A percentile compares a stretch with the other conserved stretches of the same genome.
phyloP scores from a whole-genome alignment of 2,888 invertebrate species.

The Globia sparganii region DNA sequence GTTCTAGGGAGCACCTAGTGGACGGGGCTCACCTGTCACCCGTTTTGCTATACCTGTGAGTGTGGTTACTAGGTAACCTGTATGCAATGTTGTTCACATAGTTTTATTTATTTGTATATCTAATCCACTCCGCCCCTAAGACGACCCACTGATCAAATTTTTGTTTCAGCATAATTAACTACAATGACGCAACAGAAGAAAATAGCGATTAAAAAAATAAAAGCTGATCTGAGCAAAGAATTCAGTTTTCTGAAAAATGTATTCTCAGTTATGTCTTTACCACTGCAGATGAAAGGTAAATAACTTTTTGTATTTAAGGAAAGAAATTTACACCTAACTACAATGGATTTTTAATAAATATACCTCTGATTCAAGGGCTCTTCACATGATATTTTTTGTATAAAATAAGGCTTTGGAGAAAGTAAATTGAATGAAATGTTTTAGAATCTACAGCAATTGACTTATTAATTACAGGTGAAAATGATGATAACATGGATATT shows the following conservation, averaged over 20 bases:
- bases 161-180: constrained; percentile 19
- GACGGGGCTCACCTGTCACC: not conserved
- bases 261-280: constrained; percentile 90
- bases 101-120: not conserved
- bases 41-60: not conserved
- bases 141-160: not conserved
- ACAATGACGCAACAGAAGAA: constrained; percentile 73
- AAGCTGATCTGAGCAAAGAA: constrained; percentile 87
- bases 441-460: constrained; percentile 1
- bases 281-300: constrained; percentile 85
- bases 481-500: constrained; percentile 82
- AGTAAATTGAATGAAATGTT: not conserved
- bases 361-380: not conserved
- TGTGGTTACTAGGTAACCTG: not conserved
- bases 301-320: not conserved
- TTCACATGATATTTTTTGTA: not conserved
- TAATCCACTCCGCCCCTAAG: too few species aligned
- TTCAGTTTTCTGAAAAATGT: constrained; percentile 91
- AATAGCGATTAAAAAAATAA: constrained; percentile 79
- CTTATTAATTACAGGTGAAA: constrained; percentile 74
- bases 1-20: not conserved
- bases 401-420: not conserved
- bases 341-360: not conserved
- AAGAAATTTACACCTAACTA: too few species aligned
- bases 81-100: not conserved